phyloP scores from a whole-genome alignment of 2,888 invertebrate genomes.

The Scaptodrosophila latifasciaeformis region DNA sequence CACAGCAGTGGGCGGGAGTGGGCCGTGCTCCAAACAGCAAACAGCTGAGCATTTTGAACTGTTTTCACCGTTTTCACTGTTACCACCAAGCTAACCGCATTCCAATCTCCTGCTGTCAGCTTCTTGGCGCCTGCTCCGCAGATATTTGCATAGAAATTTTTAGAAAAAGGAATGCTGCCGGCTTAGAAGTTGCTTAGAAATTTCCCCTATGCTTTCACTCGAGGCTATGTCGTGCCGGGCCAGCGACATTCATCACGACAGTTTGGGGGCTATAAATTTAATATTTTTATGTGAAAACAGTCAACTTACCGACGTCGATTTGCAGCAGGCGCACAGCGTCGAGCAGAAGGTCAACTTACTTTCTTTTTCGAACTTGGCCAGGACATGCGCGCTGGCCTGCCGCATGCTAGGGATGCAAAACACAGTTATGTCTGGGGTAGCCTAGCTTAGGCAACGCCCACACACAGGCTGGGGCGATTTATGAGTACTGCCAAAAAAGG shows the following conservation, averaged over 20 bases:
- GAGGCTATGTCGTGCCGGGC: slow-evolving; percentile 9
- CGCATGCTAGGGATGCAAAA: not conserved
- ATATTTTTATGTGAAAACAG: slow-evolving; percentile 74
- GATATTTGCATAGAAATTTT: slow-evolving; percentile 74
- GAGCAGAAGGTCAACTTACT: too few relatives aligned
- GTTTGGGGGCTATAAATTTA: slow-evolving; percentile 61
- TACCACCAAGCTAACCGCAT: slow-evolving; percentile 32
- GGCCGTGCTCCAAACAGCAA: not conserved
- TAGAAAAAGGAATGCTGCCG: slow-evolving; percentile 61
- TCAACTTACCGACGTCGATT: slow-evolving; percentile 73
- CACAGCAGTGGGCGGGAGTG: slow-evolving; percentile 38
- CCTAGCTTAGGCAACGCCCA: not conserved
- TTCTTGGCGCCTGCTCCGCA: slow-evolving; percentile 68
- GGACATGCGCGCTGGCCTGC: slow-evolving; percentile 43
- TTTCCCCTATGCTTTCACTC: slow-evolving; percentile 1
- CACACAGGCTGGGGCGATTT: slow-evolving; percentile 3
- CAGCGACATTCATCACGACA: not conserved
- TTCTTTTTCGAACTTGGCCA: slow-evolving; percentile 10
- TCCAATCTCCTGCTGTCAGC: slow-evolving; percentile 47
- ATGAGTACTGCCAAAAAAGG: too few relatives aligned
- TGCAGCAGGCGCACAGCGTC: slow-evolving; percentile 62
- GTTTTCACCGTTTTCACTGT: too few relatives aligned
- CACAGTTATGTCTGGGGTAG: not conserved
- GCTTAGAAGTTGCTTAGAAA: slow-evolving; percentile 51
- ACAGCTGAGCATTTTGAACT: slow-evolving; percentile 9